phyloP scores from a whole-genome alignment of 2,888 invertebrate genomes.

The Drosophila anomalata region DNA sequence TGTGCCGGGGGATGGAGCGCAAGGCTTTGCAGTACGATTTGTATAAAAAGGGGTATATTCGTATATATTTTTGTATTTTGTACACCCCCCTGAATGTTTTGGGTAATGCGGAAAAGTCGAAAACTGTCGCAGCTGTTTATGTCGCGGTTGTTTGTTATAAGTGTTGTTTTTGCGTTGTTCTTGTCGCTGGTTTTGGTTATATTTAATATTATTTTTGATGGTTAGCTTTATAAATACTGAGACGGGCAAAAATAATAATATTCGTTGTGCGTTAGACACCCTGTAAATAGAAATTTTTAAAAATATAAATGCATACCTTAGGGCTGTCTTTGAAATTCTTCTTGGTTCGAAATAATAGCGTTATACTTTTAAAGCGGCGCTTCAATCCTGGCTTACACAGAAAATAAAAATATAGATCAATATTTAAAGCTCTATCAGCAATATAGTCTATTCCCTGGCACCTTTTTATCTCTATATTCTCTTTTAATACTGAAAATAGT shows the following conservation, averaged over 20 bases:
- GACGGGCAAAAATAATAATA: constrained; percentile 19
- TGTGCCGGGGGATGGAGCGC: constrained; percentile 14
- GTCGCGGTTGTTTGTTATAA: constrained; percentile 69
- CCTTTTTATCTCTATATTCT: not conserved
- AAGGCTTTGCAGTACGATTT: not conserved
- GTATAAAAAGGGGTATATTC: constrained; percentile 5
- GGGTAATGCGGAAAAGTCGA: constrained; percentile 45
- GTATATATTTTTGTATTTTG: not conserved
- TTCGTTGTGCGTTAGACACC: constrained; percentile 11
- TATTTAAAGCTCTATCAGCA: not conserved
- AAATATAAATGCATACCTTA: constrained; percentile 28
- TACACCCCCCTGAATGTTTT: constrained; percentile 26
- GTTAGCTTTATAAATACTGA: constrained; percentile 66
- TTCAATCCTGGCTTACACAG: not conserved
- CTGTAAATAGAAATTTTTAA: constrained; percentile 4
- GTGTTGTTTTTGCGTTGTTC: constrained; percentile 45
- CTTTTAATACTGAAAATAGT: constrained; percentile 28
- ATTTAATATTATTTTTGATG: constrained; percentile 61
- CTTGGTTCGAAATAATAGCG: constrained; percentile 43
- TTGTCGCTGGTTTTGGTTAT: constrained; percentile 51
- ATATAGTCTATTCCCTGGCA: not conserved
- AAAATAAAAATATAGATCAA: not conserved
- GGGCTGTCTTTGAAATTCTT: constrained; percentile 24
- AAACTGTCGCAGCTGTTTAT: constrained; percentile 77
- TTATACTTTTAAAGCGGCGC: constrained; percentile 18